Evolutionary conservation across 2,888 invertebrate genomes (phyloP), one percentile per base, ranked within the genome.

Genomic region (Ophion slaviceki): DNA sequence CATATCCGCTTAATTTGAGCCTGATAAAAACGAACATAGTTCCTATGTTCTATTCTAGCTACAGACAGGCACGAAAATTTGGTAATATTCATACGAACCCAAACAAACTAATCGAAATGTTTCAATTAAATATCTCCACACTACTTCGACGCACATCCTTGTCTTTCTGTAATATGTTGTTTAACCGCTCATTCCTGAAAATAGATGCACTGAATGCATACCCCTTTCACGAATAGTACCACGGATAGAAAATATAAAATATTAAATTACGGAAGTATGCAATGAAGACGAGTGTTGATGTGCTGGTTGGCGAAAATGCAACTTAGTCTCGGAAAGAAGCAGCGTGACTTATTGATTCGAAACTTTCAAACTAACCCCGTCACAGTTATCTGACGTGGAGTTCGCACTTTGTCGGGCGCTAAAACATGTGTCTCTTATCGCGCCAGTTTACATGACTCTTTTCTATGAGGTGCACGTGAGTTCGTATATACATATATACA

Each of bases 361-460:
- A 66, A 77, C 62, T 62, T 24, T 59, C 24, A 61, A 76, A 36
- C 66, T 76, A 66, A 53, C 32, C 61, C 74, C n/a, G 75, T 83
- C 74, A 59, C 24, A 71, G 71, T 11, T 76, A 74, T 80, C 76
- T 45, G 86, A 83, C 80, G 85, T 68, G 85, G 61, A 61, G 81
- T 62, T 82, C 66, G 80, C 75, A 77, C 72, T 61, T 75, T 64
- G 85, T 82, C 71, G 85, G 36, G 80, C 67, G 71, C 45, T 68
- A 77, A 80, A 86, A 80, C 82, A 77, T 80, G 85, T 79, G 75
- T 85, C 70, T 59, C 70, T 83, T 80, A 83, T 86, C 77, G 83
- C 82, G 72, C 40, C 62, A 64, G 80, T 83, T 82, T 77, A 85
- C 83, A 77, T 80, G 72, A 77, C 53, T 28, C 14, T 80, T 82